Evolutionary conservation across 2,113 vertebrate species (phyloP), one percentile per base, ranked within the genome.

Genomic region (Paradisaea rubra): DNA sequence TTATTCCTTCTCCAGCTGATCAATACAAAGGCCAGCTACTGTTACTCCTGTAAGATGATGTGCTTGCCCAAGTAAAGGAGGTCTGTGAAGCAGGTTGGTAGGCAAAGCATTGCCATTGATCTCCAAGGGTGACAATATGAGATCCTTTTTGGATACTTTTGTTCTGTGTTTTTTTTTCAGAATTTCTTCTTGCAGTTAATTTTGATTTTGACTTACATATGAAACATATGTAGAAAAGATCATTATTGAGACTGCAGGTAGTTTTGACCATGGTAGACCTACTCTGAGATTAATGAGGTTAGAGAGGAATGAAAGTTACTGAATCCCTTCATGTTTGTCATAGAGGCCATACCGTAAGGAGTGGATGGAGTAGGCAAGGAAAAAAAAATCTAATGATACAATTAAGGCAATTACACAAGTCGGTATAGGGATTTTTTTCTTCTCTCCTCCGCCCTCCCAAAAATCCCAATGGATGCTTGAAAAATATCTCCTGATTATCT

Each of bases 361-460:
- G 13, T 25, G 23, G n/a, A 35, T 68, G 41, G 21, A 82, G 18
- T 4, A 4, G 2, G 1, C 20, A 45, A 28, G 52, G 35, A 54
- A 12, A 42, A 82, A 70, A 66, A 69, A 37, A 66, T 49, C 22
- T 66, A 45, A 63, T 45, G 2, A 31, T 31, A 33, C 6, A 21
- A 11, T 76, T 47, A 76, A 82, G 56, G 12, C 15, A 37, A n/a
- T 60, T 69, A 28, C 18, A 37, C 5, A 49, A 24, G 23, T 52
- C 1, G 2, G 4, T 61, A 35, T 14, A 77, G 13, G 23, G 22
- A 69, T 47, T 64, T 57, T 24, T 45, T 33, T 13, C 6, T 41
- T 37, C 23, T 14, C 13, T 5, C 9, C 11, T n/a, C 3, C 7
- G 1, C 20, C 6, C 3, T 27, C 28, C 7, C 4, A 60, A 60